Conservation (phyloP, 92 coral and sea anemone species). For the Siderastrea radians region DNA sequence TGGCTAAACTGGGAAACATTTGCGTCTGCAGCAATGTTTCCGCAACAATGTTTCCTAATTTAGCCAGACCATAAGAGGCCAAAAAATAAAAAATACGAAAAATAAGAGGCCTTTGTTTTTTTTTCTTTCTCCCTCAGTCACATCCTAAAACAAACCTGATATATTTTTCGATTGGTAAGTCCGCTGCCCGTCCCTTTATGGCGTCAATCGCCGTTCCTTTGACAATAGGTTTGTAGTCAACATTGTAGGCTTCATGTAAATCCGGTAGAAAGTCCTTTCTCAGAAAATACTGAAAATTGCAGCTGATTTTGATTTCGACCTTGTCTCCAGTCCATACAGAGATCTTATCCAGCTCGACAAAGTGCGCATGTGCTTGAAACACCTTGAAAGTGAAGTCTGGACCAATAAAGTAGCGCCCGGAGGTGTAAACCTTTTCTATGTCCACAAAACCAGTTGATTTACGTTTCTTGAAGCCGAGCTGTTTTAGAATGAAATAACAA, state of each 20-base stretch:
- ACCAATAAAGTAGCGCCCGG: constrained; percentile 81
- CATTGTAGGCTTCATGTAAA: constrained; percentile 68
- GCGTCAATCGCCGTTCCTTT: constrained; percentile 80
- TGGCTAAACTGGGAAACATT: no score
- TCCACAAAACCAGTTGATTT: constrained; percentile 81
- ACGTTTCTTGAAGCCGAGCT: constrained; percentile 77
- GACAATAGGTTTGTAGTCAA: constrained; percentile 61
- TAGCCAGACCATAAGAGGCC: no score
- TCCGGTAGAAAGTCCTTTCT: constrained; percentile 69
- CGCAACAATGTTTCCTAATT: no score
- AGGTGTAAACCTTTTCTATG: constrained; percentile 63
- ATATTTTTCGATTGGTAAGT: constrained; percentile 61
- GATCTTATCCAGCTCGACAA: constrained; percentile 57
- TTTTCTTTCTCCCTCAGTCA: no score
- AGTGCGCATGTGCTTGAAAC: constrained; percentile 78
- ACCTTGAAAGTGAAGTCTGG: constrained; percentile 83
- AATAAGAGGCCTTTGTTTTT: no score
- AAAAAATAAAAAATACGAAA: no score
- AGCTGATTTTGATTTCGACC: constrained; percentile 71
- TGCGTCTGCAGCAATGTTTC: no score
- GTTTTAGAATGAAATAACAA: background rate
- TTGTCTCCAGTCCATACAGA: constrained; percentile 78
- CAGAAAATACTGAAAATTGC: constrained; percentile 81
- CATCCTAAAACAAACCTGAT: constrained; percentile 24
- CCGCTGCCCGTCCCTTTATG: constrained; percentile 74